phyloP scores from a whole-genome alignment of 2,888 invertebrate species.

The Drosophila barbarae region DNA sequence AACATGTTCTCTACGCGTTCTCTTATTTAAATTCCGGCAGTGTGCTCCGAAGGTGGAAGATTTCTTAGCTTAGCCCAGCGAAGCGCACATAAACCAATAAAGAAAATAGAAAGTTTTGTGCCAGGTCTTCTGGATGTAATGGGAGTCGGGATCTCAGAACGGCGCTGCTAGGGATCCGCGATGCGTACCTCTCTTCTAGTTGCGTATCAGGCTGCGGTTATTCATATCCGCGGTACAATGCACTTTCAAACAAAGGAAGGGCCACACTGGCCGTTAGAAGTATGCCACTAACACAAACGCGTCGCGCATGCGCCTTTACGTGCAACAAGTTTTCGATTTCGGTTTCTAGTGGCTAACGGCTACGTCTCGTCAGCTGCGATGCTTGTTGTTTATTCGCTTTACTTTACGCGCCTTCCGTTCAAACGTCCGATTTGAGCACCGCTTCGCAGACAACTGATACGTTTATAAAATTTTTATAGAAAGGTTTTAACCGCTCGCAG shows the following conservation, averaged over 20 bases:
- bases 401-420: slow-evolving; percentile 59
- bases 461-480: slow-evolving; percentile 75
- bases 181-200: slow-evolving; percentile 29
- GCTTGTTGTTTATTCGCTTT: slow-evolving; percentile 6
- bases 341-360: slow-evolving; percentile 5
- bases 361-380: slow-evolving; percentile 22
- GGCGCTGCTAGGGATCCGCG: slow-evolving; percentile 17
- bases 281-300: slow-evolving; percentile 51
- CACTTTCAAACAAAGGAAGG: slow-evolving; percentile 57
- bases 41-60: slow-evolving; percentile 3
- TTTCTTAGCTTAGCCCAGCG: slow-evolving; percentile 2
- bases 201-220: slow-evolving; percentile 15
- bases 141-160: slow-evolving; percentile 13
- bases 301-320: slow-evolving; percentile 50
- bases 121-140: slow-evolving; percentile 10
- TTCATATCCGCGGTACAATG: slow-evolving; percentile 10
- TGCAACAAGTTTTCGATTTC: slow-evolving; percentile 53
- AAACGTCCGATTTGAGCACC: slow-evolving; percentile 75
- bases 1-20: slow-evolving; percentile 17
- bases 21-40: slow-evolving; percentile 23
- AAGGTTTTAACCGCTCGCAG: slow-evolving; percentile 69
- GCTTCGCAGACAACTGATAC: slow-evolving; percentile 77
- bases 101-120: slow-evolving; percentile 78
- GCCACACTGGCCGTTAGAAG: slow-evolving; percentile 60
- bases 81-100: slow-evolving; percentile 61